These are phyloP conservation scores for rat (Rattus norvegicus) DNA, from an alignment of 2,113 vertebrate species.

Conservation along the genomic window DNA sequence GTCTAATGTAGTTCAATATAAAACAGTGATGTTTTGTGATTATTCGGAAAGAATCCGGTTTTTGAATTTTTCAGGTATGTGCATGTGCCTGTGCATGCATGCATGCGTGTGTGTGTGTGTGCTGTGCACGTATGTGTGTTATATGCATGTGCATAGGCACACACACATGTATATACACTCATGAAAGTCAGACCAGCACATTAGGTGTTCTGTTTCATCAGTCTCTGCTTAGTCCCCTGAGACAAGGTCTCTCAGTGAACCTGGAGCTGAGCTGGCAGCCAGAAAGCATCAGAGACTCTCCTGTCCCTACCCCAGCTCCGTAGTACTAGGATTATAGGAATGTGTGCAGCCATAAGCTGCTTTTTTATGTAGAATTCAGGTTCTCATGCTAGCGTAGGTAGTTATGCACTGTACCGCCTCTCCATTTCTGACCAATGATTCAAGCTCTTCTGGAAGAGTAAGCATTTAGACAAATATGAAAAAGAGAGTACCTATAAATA, in stretches of 20 bases:
- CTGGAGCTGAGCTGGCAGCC: neutral
- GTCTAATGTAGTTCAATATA: neutral
- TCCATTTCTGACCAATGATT: neutral
- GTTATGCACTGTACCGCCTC: neutral
- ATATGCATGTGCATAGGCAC: neutral
- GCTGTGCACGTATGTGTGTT: neutral
- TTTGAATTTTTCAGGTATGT: neutral
- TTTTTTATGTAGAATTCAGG: neutral
- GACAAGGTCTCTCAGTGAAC: neutral
- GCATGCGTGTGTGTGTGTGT: neutral
- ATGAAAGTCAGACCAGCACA: neutral
- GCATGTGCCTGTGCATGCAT: accelerated
- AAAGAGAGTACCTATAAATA: neutral
- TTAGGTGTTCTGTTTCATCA: neutral
- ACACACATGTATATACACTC: neutral
- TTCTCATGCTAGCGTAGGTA: neutral
- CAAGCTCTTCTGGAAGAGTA: neutral
- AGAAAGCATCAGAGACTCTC: neutral
- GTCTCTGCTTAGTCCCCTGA: neutral
- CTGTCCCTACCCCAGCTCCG: neutral
- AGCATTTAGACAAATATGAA: constrained; percentile 28
- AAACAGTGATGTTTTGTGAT: neutral
- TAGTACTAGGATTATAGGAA: neutral
- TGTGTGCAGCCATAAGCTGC: neutral
- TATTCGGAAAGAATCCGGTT: neutral